Evolutionary conservation across 2,888 invertebrate species (phyloP).

Genomic region (Mechanitis mazaeus): DNA sequence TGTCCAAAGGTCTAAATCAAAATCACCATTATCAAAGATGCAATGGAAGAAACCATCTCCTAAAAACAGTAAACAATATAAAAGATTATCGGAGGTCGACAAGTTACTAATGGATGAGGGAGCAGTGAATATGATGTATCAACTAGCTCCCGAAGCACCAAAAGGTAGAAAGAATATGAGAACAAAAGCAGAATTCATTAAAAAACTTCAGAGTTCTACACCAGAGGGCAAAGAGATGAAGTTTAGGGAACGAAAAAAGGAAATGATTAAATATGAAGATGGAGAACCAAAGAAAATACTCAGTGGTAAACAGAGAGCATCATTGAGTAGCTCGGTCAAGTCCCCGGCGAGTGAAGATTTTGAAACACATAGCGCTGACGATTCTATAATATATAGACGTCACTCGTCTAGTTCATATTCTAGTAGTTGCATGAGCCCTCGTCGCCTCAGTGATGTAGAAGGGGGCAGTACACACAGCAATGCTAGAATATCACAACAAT

Average conservation of each 20-base stretch:
- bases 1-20: constrained; percentile 47
- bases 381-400: constrained; percentile 86
- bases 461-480: constrained; percentile 36
- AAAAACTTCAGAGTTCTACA: constrained; percentile 75
- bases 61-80: constrained; percentile 70
- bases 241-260: constrained; percentile 73
- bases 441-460: constrained; percentile 76
- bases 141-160: constrained; percentile 79
- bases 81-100: constrained; percentile 83
- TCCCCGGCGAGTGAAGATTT: constrained; percentile 79
- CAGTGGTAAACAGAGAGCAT: constrained; percentile 56
- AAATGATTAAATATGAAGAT: constrained; percentile 50
- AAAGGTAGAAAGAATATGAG: constrained; percentile 71
- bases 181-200: constrained; percentile 78
- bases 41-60: constrained; percentile 70
- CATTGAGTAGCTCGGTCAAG: constrained; percentile 59
- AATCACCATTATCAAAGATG: constrained; percentile 56
- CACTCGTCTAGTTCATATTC: constrained; percentile 91
- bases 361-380: constrained; percentile 81
- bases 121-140: constrained; percentile 89
- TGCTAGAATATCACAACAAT: constrained; percentile 28
- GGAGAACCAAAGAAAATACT: constrained; percentile 56
- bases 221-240: constrained; percentile 66
- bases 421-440: constrained; percentile 80
- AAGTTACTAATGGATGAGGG: constrained; percentile 89